phyloP scores from a whole-genome alignment of 2,797 vertebrate species.

The Apodemus agrarius region DNA sequence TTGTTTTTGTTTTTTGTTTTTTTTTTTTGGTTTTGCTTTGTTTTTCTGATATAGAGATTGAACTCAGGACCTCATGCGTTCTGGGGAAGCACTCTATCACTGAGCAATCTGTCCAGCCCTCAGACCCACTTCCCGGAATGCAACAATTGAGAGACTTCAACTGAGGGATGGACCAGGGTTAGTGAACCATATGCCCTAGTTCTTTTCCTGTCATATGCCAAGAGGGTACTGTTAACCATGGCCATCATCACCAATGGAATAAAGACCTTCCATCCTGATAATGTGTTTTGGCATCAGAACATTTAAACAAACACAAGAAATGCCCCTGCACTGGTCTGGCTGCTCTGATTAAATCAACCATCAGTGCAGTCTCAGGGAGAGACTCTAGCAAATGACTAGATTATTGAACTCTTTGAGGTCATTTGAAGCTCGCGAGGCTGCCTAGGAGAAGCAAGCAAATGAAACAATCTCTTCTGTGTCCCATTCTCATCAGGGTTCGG shows the following conservation, averaged over 20 bases:
- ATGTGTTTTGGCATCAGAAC: slow-evolving; percentile 57
- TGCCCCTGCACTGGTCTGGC: not conserved
- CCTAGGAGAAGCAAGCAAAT: slow-evolving; percentile 61
- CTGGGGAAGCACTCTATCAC: not conserved
- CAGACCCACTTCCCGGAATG: not conserved
- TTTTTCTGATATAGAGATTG: not conserved
- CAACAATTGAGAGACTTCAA: not conserved
- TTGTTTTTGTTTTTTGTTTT: not conserved
- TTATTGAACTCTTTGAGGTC: slow-evolving; percentile 78
- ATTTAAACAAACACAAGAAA: slow-evolving; percentile 49
- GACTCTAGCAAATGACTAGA: slow-evolving; percentile 71
- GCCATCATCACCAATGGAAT: slow-evolving; percentile 26
- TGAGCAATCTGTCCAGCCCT: not conserved
- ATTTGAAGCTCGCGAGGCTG: slow-evolving; percentile 61
- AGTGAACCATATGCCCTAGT: not conserved
- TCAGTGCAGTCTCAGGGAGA: slow-evolving; percentile 49
- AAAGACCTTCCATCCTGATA: slow-evolving; percentile 26
- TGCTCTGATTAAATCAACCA: slow-evolving; percentile 66
- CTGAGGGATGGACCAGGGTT: not conserved
- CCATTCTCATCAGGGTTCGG: not conserved
- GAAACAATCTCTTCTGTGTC: slow-evolving; percentile 42
- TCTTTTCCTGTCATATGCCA: slow-evolving; percentile 9
- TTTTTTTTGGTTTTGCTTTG: too few species aligned
- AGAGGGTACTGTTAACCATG: slow-evolving; percentile 21
- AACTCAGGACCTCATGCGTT: not conserved